Base-by-base conservation (phyloP, 2,797 vertebrate species). In the Xerus rutilus region DNA sequence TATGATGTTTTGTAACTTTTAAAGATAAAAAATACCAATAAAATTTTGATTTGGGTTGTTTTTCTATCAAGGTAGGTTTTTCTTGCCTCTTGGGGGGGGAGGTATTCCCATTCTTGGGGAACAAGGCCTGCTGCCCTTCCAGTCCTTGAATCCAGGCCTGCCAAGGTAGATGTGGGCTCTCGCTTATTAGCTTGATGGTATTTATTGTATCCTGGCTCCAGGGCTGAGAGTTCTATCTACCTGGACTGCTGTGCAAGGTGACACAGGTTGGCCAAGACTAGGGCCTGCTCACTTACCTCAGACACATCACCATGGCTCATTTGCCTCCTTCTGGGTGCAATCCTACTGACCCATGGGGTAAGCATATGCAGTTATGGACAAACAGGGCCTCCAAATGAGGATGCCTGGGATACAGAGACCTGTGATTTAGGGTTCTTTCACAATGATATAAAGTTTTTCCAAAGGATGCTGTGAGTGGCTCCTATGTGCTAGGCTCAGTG, bases 31-130 rank as follows among this genome's bases (percentile, higher is more conserved):
- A 2, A 57, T 12, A 62, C 23, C 20, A 85, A 87, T 32, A 67
- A 78, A 95, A 94, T 47, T 32, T n/a, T 86, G 91, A 43, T 93
- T 81, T 86, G 65, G 64, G 93, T 85, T 89, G 52, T 88, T 94
- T 96, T 95, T 73, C 59, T 65, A 7, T 81, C 35, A 35, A 7
- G 28, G 11, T 91, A 45, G 7, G 32, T 70, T 83, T 85, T 89
- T 74, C 18, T 82, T 79, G 49, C n/a, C 54, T 39, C 82, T 77
- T 32, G 65, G 7, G 70, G 82, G 92, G 57, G 43, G 45, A 67
- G 67, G 15, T 54, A 7, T 67, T 59, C 49, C 72, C 39, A 0
- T 43, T 73, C 17, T 18, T 10, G 17, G 57, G 43, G 43, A 82
- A 43, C 13, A 73, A 81, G 35, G n/a, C 79, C 14, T 17, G 14